Evolutionary conservation across 2,797 vertebrate genomes (phyloP), one percentile per base, ranked within the genome.

Genomic region (Agapornis canus): DNA sequence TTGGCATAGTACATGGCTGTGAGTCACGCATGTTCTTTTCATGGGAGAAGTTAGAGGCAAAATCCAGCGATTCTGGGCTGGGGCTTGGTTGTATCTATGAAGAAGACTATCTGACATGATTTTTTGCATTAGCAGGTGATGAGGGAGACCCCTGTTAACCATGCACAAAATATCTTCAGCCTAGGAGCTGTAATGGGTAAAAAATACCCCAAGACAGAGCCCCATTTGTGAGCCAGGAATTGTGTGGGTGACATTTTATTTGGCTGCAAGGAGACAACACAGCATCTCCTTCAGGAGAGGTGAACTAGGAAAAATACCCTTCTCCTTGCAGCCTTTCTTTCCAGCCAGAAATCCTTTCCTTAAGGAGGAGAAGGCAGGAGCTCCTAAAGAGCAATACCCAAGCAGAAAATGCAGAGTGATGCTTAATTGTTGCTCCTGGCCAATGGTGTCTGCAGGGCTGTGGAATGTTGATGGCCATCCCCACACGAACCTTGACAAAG

Each of bases 81-180:
- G 54, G 70, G n/a, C 3, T 32, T 40, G 42, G 21, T 23, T 23
- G 32, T 76, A 4, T 8, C 23, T 32, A 12, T 40, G 29, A 64
- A 69, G 48, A 20, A 43, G 18, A 25, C 27, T 56, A 3, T 20
- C 21, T 12, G 21, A 15, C 2, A 4, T 19, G 9, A 32, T 7
- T 66, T 35, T 57, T 3, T 4, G 40, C 32, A 1, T 40, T 23
- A 29, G 21, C 23, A 35, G 49, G 22, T 59, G 64, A 35, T 18
- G 22, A 4, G 16, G 29, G 23, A 64, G 54, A 20, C 4, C 20
- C 47, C 35, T 14, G 2, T 21, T 22, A 27, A 1, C 57, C 2
- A 2, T 6, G 47, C 1, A 3, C 0, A 0, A 15, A 59, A 3
- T 9, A 17, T 39, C 43, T 85, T 56, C 48, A 64, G 49, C 1